Evolutionary conservation across 2,113 vertebrate species (phyloP).

Genomic region (Gila orcuttii): DNA sequence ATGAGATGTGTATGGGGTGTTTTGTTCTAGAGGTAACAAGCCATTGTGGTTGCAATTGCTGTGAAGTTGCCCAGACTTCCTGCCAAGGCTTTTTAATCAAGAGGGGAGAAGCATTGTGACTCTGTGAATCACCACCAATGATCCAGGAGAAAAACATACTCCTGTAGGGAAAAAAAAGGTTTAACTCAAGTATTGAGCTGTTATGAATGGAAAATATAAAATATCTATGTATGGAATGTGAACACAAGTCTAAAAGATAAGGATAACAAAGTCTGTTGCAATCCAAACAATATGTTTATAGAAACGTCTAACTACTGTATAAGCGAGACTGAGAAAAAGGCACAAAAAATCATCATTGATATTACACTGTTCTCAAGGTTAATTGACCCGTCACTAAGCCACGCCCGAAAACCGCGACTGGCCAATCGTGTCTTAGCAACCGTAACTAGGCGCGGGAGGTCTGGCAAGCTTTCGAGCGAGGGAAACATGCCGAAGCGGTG

Average conservation of each 20-base stretch:
- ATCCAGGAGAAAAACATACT: background rate
- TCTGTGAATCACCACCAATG: slow-evolving; percentile 25
- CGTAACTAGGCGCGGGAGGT: too few relatives aligned
- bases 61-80: slow-evolving; percentile 28
- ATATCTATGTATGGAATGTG: background rate
- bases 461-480: too few relatives aligned
- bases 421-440: too few relatives aligned
- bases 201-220: background rate
- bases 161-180: background rate
- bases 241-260: background rate
- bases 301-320: background rate
- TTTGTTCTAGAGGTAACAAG: background rate
- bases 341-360: background rate
- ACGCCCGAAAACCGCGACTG: too few relatives aligned
- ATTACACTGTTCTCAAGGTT: background rate
- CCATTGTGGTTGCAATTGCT: slow-evolving; percentile 31
- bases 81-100: slow-evolving; percentile 36
- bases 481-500: too few relatives aligned
- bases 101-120: slow-evolving; percentile 39
- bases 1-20: slow-evolving; percentile 31
- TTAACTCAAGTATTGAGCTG: background rate
- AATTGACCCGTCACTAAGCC: too few relatives aligned
- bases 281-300: background rate
- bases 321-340: background rate
- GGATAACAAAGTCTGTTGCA: background rate